Evolutionary conservation across 1,140 invertebrate species (phyloP), one percentile per base, ranked within the genome.

Genomic region (Tetranychus urticae): DNA sequence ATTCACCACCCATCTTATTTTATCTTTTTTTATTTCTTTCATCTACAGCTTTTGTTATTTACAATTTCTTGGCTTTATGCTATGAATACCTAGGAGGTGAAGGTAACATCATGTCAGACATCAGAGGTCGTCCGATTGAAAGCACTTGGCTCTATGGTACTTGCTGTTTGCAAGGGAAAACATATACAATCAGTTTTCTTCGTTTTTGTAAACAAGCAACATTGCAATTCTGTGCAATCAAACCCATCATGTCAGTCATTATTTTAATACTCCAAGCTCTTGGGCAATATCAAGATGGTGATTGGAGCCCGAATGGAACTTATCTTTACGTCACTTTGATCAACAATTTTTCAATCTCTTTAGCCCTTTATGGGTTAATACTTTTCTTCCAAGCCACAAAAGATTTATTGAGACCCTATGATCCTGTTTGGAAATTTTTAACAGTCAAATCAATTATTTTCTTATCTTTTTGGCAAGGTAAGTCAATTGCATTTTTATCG

Each of bases 391-490:
- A 89, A 70, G 94, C 93, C 64, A 99, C 94, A 1, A 80, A 87
- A 67, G 62, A 69, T 60, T 80, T 98, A 62, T 78, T 98, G 61
- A 88, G 85, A 59, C 90, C 92, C 0, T 98, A 92, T 73, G 92
- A 97, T 66, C 96, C 96, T 1, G 87, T 99, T 46, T 79, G 97
- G 64, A 99, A 99, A 75, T 99, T 99, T 77, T 93, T 88, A 72
- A 97, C 92, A 33, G 90, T 99, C 66, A 99, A 99, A 72, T 94
- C 92, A 63, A 89, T 98, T 66, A 98, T 99, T 71, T 99, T 99
- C 74, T 78, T 99, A 62, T 97, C 93, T 56, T 99, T 99, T 72
- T 99, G 96, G 96, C 96, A 99, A 87, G 94, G 91, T 94, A 75
- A 74, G 72, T 69, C 36, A 39, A 64, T 65, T 54, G 13, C 57